Percentiles rank a stretch among this genome's conserved stretches.
These are phyloP conservation scores for Deroptyus accipitrinus DNA, from an alignment of 2,113 vertebrate species.

Conservation along the genomic window DNA sequence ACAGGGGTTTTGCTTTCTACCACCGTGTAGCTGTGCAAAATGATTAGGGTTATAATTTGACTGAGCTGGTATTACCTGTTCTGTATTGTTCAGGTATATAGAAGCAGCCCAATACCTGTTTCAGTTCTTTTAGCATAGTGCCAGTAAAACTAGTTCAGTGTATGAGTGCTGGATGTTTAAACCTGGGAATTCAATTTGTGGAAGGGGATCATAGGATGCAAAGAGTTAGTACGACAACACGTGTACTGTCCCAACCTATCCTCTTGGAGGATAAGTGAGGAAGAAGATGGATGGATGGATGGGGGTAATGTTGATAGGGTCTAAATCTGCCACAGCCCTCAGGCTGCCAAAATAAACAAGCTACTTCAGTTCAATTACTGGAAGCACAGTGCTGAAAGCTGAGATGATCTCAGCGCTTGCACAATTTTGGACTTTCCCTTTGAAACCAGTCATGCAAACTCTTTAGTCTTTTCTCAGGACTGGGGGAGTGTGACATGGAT, in stretches of 20 bases:
- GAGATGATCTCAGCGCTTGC: neutral
- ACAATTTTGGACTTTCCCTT: neutral
- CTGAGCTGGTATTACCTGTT: neutral
- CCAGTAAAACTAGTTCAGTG: neutral
- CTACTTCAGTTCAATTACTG: neutral
- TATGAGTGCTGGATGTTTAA: neutral
- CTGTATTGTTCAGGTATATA: neutral
- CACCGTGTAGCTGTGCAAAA: neutral
- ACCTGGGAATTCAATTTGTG: neutral
- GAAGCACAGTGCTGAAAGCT: neutral
- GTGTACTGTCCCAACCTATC: neutral
- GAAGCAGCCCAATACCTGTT: neutral
- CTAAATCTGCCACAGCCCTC: neutral
- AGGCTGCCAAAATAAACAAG: neutral
- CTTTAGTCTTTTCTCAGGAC: neutral
- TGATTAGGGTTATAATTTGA: neutral
- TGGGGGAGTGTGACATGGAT: neutral
- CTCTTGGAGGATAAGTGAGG: neutral
- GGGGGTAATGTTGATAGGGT: rapidly evolving
- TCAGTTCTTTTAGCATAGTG: neutral
- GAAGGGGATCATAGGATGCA: neutral
- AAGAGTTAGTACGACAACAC: neutral
- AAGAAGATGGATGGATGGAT: neutral
- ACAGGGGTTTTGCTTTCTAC: neutral
- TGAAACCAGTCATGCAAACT: neutral